Conservation (phyloP, 1,140 invertebrate species). For the Camponotus vicinus region DNA sequence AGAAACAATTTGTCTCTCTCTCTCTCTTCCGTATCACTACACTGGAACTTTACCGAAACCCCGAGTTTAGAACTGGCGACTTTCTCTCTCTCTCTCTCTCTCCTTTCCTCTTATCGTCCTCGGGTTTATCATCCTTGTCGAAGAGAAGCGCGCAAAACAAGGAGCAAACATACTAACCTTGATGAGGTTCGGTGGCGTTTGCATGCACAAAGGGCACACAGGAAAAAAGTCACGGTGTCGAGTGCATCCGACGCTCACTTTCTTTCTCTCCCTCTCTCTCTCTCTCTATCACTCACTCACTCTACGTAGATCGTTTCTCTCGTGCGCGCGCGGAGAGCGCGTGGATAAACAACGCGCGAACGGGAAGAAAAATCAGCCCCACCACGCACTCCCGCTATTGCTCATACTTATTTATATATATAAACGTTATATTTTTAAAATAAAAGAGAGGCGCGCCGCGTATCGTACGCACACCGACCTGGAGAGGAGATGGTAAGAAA, state of each 20-base stretch:
- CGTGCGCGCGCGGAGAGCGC: not conserved
- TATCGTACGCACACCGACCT: constrained; percentile 40
- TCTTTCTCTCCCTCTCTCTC: not conserved
- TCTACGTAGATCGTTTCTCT: not conserved
- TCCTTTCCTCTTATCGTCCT: no score
- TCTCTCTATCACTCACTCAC: no score
- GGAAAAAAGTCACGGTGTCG: constrained; percentile 63
- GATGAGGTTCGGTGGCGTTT: constrained; percentile 71
- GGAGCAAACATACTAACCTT: constrained; percentile 78
- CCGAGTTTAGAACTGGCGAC: no score
- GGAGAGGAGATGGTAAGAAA: not conserved
- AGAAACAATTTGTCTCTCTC: no score
- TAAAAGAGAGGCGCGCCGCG: constrained; percentile 79
- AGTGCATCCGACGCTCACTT: constrained; percentile 61
- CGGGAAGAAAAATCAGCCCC: constrained; percentile 72
- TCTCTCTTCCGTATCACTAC: no score
- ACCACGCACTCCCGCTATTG: constrained; percentile 85
- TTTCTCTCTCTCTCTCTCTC: no score
- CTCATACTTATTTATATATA: constrained; percentile 86
- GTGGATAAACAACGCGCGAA: constrained; percentile 51
- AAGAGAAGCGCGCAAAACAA: no score
- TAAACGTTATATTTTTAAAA: constrained; percentile 86
- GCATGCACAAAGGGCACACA: constrained; percentile 75
- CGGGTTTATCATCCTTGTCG: no score
- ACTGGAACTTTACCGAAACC: no score